A percentile compares a stretch with the other conserved stretches of the same genome.
phyloP scores from a whole-genome alignment of 2,113 vertebrate genomes.

The Nicator chloris region DNA sequence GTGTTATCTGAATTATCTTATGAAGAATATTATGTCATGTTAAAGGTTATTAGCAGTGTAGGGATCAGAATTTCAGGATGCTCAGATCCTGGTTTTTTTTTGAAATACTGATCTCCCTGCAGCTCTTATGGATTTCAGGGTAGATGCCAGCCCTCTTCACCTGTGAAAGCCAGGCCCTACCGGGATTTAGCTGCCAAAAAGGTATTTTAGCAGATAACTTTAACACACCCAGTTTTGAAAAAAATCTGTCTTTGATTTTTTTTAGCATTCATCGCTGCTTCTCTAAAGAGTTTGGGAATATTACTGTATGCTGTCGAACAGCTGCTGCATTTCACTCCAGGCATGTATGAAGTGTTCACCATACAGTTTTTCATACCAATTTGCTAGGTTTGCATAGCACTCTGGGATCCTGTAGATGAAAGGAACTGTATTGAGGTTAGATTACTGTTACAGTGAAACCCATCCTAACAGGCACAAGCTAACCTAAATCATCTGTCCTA shows the following conservation, averaged over 20 bases:
- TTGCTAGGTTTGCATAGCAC: constrained; percentile 20
- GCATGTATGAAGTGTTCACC: constrained; percentile 34
- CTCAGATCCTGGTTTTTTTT: background rate
- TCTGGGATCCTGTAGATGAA: constrained; percentile 28
- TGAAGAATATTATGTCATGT: background rate
- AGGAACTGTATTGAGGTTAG: background rate
- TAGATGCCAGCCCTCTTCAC: background rate
- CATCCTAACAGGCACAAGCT: background rate
- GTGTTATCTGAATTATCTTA: background rate
- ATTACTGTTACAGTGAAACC: background rate
- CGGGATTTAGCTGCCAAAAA: background rate
- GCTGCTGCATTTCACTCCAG: constrained; percentile 51
- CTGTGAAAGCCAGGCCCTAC: background rate
- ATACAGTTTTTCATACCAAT: constrained; percentile 33
- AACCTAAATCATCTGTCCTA: background rate
- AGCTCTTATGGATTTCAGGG: background rate
- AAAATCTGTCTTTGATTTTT: constrained; percentile 2
- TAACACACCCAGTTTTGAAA: background rate
- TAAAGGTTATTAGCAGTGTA: background rate
- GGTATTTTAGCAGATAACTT: background rate
- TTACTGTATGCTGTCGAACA: constrained; percentile 7
- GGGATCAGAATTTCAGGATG: background rate
- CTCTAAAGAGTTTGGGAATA: constrained; percentile 24
- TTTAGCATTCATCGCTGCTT: constrained; percentile 43
- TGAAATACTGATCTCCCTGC: background rate